Percentiles rank a stretch among this genome's conserved stretches.
Conservation (phyloP, 1,140 invertebrate genomes). For the Heliconius hermathena region DNA sequence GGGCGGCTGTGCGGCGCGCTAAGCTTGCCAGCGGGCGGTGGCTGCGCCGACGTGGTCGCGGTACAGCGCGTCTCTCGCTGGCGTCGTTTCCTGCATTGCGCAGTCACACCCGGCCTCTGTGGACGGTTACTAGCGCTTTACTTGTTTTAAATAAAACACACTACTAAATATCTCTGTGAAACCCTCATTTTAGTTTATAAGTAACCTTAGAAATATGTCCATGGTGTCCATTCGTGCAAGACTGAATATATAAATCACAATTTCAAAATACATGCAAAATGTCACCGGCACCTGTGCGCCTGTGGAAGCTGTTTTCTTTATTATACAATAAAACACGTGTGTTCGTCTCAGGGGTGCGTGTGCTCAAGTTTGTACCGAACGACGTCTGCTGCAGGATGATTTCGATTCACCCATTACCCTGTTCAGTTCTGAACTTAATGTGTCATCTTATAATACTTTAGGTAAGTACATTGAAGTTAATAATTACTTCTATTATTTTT, state of each 20-base stretch:
- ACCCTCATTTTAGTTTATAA: no score
- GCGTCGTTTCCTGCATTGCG: conserved; percentile 63
- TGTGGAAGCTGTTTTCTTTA: background rate
- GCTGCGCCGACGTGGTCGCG: conserved; percentile 51
- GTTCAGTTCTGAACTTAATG: background rate
- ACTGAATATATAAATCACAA: no score
- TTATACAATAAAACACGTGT: background rate
- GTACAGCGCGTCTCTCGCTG: conserved; percentile 55
- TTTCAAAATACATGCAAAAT: no score
- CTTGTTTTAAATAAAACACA: background rate
- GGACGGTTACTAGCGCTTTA: conserved; percentile 39
- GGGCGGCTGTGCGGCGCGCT: conserved; percentile 65
- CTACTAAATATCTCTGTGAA: no score
- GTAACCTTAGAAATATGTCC: no score
- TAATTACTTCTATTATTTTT: background rate
- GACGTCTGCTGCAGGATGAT: background rate
- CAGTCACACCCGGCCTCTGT: conserved; percentile 53
- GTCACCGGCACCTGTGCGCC: no score
- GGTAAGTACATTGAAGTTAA: background rate
- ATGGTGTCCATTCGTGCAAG: no score
- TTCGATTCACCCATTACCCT: background rate
- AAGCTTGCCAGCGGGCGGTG: conserved; percentile 37
- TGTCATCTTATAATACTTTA: background rate
- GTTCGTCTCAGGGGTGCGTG: background rate
- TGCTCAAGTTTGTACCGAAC: conserved; percentile 15